Evolutionary conservation across 1,140 invertebrate genomes (phyloP).

Genomic region (Carposina sasakii): DNA sequence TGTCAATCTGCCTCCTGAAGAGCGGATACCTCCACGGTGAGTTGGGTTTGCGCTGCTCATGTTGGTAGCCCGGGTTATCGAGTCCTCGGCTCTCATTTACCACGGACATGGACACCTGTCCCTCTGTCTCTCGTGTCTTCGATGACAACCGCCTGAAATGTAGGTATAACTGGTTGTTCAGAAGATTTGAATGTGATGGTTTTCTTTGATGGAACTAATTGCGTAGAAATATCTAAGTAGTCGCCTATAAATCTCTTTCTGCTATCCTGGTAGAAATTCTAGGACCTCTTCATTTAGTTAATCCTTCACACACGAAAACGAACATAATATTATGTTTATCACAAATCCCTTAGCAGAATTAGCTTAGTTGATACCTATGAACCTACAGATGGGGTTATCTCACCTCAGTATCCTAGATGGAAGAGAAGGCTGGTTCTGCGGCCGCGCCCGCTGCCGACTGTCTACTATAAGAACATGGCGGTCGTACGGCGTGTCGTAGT

Average conservation of each 20-base stretch:
- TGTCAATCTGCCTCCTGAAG: constrained; percentile 61
- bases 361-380: too few species aligned
- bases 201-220: too few species aligned
- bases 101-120: constrained; percentile 53
- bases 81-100: constrained; percentile 50
- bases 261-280: too few species aligned
- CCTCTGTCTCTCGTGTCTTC: constrained; percentile 53
- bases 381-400: not conserved
- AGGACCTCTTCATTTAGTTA: too few species aligned
- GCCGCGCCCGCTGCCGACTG: constrained; percentile 77
- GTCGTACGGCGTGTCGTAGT: constrained; percentile 95
- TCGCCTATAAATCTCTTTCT: too few species aligned
- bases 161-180: too few species aligned
- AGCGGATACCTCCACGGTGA: constrained; percentile 65
- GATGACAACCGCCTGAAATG: constrained; percentile 59
- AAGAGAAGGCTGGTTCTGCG: constrained; percentile 48
- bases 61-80: constrained; percentile 58
- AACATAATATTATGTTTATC: too few species aligned
- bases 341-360: too few species aligned
- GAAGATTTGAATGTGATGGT: too few species aligned
- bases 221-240: too few species aligned
- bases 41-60: constrained; percentile 60
- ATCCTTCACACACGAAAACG: too few species aligned
- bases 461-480: constrained; percentile 93
- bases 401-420: constrained; percentile 62